Evolutionary conservation across 1,140 invertebrate species (phyloP), one percentile per base, ranked within the genome.

Genomic region (Macrobrachium nipponense): DNA sequence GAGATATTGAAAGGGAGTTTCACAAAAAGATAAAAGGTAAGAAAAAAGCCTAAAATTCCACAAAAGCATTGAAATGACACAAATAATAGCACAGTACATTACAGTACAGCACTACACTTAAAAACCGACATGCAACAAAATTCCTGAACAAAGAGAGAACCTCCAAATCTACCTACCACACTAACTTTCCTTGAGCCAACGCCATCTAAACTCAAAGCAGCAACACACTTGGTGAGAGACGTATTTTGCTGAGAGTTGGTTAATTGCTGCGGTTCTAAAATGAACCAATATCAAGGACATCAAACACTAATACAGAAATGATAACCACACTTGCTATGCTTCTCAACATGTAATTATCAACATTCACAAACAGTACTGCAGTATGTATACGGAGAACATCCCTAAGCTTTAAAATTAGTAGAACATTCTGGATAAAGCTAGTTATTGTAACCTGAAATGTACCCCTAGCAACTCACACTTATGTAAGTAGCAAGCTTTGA

Each of bases 401-500:
- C 8, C 51, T 68, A n/a, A 27, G 18, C 7, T 68, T 68, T 12
- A 68, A 68, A 68, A 23, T 68, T 20, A 20, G 20, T 23, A 5
- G 12, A 0, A 68, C 66, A 20, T 23, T 68, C 18, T 20, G 11
- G 14, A 15, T 15, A 7, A 68, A 4, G 11, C n/a, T 23, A 12
- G 12, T 7, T 23, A 3, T 23, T 15, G 11, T 17, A 68, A 59
- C 27, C 88, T n/a, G 58, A 83, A 80, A 36, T 66, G 70, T 84
- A 73, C 14, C 18, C 72, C 58, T 73, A 7, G 58, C 72, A 61
- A 88, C 89, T 90, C 87, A 91, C 89, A 89, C 89, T 89, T 88
- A 96, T 96, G 91, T 96, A 96, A 89, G 95, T 95, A 82, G 95
- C 95, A 90, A 96, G 92, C 92, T 96, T 96, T 87, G 95, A 96